A percentile compares a stretch with the other conserved stretches of the same genome.
Evolutionary conservation across 2,113 vertebrate genomes (phyloP).

Genomic region (Sylvia atricapilla): DNA sequence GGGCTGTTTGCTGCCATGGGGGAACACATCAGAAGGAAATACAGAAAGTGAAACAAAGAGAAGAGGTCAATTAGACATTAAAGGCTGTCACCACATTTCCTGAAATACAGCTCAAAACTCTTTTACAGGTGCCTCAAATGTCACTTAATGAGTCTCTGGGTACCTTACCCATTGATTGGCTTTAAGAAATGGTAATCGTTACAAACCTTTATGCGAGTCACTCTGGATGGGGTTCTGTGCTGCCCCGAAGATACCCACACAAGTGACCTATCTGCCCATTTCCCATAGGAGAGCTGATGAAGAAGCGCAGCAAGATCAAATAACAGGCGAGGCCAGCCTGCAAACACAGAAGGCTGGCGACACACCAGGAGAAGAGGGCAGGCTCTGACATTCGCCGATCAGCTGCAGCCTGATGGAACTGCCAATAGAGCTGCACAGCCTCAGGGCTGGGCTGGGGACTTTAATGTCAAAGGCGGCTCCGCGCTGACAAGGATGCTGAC

Average conservation of each 20-base stretch:
- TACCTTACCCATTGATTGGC: constrained; percentile 72
- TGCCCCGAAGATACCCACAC: constrained; percentile 56
- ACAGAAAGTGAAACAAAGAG: constrained; percentile 73
- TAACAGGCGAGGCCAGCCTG: constrained; percentile 49
- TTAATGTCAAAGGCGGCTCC: constrained; percentile 73
- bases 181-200: constrained; percentile 76
- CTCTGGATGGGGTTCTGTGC: constrained; percentile 59
- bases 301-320: constrained; percentile 57
- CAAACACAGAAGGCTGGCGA: constrained; percentile 30
- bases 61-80: constrained; percentile 84
- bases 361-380: constrained; percentile 31
- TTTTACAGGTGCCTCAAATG: constrained; percentile 72
- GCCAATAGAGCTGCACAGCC: constrained; percentile 74
- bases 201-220: constrained; percentile 68
- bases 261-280: constrained; percentile 53
- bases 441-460: constrained; percentile 60
- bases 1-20: constrained; percentile 88
- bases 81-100: constrained; percentile 75
- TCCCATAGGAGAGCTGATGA: constrained; percentile 62
- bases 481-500: constrained; percentile 73
- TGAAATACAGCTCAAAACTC: constrained; percentile 74
- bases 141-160: constrained; percentile 82
- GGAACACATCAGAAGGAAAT: constrained; percentile 71
- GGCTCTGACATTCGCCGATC: constrained; percentile 70
- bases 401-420: constrained; percentile 73